phyloP scores from a whole-genome alignment of 2,888 invertebrate species.

The Phortica okadai region DNA sequence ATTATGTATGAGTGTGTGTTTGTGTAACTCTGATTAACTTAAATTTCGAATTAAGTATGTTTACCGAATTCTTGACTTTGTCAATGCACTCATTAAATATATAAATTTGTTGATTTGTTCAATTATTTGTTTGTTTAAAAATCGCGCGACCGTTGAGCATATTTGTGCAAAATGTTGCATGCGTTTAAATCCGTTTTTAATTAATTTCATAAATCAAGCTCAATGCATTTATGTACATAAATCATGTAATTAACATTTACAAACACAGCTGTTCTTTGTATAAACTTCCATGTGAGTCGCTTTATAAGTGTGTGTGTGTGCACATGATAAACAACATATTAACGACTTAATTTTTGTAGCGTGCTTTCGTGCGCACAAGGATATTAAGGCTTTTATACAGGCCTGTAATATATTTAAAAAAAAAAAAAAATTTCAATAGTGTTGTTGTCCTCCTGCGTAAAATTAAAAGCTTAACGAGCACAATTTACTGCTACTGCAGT shows the following conservation, averaged over 20 bases:
- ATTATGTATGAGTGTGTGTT: conserved; percentile 28
- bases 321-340: conserved; percentile 69
- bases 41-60: too few relatives aligned
- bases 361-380: conserved; percentile 37
- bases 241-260: conserved; percentile 66
- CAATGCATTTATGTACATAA: conserved; percentile 63
- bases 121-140: too few relatives aligned
- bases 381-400: conserved; percentile 15
- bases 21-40: background rate
- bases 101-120: conserved; percentile 22
- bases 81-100: too few relatives aligned
- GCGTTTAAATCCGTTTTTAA: conserved; percentile 57
- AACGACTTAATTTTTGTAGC: conserved; percentile 69
- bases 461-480: conserved; percentile 57
- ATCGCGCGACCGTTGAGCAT: too few relatives aligned
- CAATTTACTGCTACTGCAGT: conserved; percentile 30
- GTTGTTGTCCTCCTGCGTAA: conserved; percentile 55
- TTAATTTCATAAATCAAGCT: conserved; percentile 67
- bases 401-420: conserved; percentile 48
- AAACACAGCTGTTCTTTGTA: conserved; percentile 10
- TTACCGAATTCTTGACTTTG: too few relatives aligned
- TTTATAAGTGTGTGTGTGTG: conserved; percentile 17
- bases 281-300: background rate
- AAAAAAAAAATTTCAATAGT: background rate
- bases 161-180: too few relatives aligned